Evolutionary conservation across 2,888 invertebrate species (phyloP).

Genomic region (Drosophila niveifrons): DNA sequence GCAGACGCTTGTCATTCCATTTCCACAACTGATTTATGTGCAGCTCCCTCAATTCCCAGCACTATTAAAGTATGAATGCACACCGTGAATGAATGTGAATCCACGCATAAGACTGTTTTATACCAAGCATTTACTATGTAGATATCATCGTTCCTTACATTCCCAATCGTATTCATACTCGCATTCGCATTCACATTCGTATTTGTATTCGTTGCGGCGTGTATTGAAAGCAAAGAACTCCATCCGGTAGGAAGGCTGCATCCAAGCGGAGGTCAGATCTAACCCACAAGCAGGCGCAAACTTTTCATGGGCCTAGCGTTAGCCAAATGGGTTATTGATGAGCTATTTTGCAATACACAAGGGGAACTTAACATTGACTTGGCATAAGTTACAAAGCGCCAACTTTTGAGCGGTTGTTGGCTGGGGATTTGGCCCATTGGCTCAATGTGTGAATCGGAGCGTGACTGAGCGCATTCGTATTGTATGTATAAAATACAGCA

Average conservation of each 20-base stretch:
- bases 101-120: slow-evolving; percentile 17
- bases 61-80: slow-evolving; percentile 67
- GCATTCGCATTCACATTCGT: slow-evolving; percentile 2
- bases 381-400: slow-evolving; percentile 58
- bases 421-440: slow-evolving; percentile 27
- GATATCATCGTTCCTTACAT: slow-evolving; percentile 12
- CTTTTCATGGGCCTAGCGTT: slow-evolving; percentile 60
- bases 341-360: slow-evolving; percentile 72
- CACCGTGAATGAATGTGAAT: slow-evolving; percentile 51
- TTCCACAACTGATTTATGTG: slow-evolving; percentile 64
- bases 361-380: slow-evolving; percentile 55
- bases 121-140: not conserved
- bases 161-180: slow-evolving; percentile 9
- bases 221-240: slow-evolving; percentile 31
- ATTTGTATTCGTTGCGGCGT: slow-evolving; percentile 3
- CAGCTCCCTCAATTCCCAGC: slow-evolving; percentile 46
- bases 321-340: slow-evolving; percentile 78
- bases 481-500: slow-evolving; percentile 7
- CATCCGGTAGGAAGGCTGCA: slow-evolving; percentile 23
- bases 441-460: slow-evolving; percentile 55
- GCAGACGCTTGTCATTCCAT: slow-evolving; percentile 45
- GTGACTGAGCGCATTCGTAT: slow-evolving; percentile 46
- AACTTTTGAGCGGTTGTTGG: slow-evolving; percentile 46
- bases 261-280: slow-evolving; percentile 45
- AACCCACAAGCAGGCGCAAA: slow-evolving; percentile 4